These are phyloP conservation scores for Procambarus virginalis DNA, from an alignment of 1,140 invertebrate genomes.

Conservation along the genomic window DNA sequence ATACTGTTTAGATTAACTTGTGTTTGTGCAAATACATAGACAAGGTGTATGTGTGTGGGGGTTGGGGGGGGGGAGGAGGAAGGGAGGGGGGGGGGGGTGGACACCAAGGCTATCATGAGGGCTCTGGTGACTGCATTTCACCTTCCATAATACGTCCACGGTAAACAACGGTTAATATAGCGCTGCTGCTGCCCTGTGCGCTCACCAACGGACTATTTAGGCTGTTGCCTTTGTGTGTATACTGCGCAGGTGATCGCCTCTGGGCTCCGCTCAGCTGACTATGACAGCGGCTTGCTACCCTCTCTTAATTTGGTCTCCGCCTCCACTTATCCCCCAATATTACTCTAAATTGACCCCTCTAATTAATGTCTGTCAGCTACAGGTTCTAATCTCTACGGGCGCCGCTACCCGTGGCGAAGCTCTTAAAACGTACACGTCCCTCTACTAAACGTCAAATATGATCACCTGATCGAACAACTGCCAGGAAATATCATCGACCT, in stretches of 20 bases:
- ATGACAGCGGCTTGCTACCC: neutral
- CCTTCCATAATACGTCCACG: no score
- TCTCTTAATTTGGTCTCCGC: neutral
- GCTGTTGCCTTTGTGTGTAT: neutral
- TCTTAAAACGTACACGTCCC: neutral
- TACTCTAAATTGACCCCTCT: neutral
- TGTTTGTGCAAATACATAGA: no score
- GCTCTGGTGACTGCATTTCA: no score
- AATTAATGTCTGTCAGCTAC: neutral
- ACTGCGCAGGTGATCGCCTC: constrained; percentile 7
- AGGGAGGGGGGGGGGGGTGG: no score
- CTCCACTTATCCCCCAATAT: neutral
- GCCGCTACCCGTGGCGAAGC: no score
- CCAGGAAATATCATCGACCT: constrained; percentile 45
- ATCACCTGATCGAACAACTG: constrained; percentile 60
- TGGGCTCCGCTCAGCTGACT: constrained; percentile 7
- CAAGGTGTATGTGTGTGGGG: no score
- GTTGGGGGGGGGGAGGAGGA: no score
- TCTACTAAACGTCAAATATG: constrained; percentile 45
- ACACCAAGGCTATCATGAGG: no score
- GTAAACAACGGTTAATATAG: no score
- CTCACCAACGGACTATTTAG: neutral
- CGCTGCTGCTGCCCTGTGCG: no score
- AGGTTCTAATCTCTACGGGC: neutral
- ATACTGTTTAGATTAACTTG: no score